A percentile compares a stretch with the other conserved stretches of the same genome.
These are phyloP conservation scores for Menidia menidia DNA, from an alignment of 2,797 vertebrate species.

Conservation along the genomic window DNA sequence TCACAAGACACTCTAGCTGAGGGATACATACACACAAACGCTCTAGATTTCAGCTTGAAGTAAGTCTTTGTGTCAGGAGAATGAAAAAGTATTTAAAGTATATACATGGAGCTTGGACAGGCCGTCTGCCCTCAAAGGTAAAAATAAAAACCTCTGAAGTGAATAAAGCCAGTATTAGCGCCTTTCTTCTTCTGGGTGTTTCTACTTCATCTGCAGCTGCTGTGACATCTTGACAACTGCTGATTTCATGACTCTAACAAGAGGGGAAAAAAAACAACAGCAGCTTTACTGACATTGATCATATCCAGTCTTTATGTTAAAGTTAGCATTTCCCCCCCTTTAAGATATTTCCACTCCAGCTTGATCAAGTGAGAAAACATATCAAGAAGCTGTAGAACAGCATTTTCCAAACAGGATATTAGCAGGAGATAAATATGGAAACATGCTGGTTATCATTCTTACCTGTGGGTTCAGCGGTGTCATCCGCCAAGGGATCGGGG, in stretches of 20 bases:
- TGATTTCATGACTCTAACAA: conserved; percentile 52
- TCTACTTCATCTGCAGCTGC: conserved; percentile 15
- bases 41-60: conserved; percentile 18
- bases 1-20: conserved; percentile 53
- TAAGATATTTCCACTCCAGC: no score
- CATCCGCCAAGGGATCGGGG: conserved; percentile 56
- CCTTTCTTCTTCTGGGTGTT: conserved; percentile 15
- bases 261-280: conserved; percentile 14
- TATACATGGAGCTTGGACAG: conserved; percentile 27
- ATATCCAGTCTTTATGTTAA: no score
- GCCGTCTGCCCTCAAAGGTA: conserved; percentile 24
- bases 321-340: no score
- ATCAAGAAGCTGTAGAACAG: no score
- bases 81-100: conserved; percentile 53
- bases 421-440: no score
- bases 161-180: conserved; percentile 9
- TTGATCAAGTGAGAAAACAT: no score
- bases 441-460: conserved; percentile 21
- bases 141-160: conserved; percentile 35
- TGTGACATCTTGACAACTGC: background rate
- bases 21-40: conserved; percentile 8
- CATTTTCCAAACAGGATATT: no score
- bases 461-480: conserved; percentile 52
- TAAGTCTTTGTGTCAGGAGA: conserved; percentile 44
- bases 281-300: background rate